Base-by-base conservation (phyloP, 2,888 invertebrate species). In the Odiellus spinosus region DNA sequence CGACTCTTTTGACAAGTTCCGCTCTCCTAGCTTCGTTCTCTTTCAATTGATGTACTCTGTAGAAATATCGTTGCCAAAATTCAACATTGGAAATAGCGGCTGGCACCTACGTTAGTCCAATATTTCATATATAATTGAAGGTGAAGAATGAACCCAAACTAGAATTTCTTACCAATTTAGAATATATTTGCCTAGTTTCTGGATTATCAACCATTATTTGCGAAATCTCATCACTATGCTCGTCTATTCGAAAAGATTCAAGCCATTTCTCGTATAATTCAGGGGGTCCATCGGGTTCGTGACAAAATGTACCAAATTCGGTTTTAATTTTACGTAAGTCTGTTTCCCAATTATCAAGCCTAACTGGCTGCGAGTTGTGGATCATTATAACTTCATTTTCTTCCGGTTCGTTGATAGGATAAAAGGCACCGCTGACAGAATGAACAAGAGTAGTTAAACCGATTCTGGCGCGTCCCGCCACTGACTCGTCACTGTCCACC, bases 61-160 rank as follows among this genome's bases (percentile, higher is more conserved):
- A 86, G 59, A 83, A 72, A 64, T 84, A 86, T 42, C 83, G 72
- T 61, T 80, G 77, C 85, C 85, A 86, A 66, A 85, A 86, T 51
- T 78, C 72, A 17, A 76, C 73, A 58, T 82, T 78, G 2, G 77
- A 71, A 14, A 84, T 62, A 33, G 61, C 57, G 10, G 63, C 57
- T 11, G 71, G 71, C 26, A 71, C 79, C 71, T 72, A 53, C 19
- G 53, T 52, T 34, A 34, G 11, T 34, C 14, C 12, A n/a, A 35
- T 14, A 35, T 26, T 4, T 26, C 26, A 26, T 8, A 26, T 6
- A 26, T 26, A 26, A 26, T 26, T 26, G 4, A n/a, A n/a, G n/a
- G n/a, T n/a, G n/a, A n/a, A n/a, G n/a, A n/a, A n/a, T 26, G 8
- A 26, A 6, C 8, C 26, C 26, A 4, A 26, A 26, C 26, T 26